Evolutionary conservation across 2,888 invertebrate species (phyloP).

Genomic region (Ormyrus pomaceus): DNA sequence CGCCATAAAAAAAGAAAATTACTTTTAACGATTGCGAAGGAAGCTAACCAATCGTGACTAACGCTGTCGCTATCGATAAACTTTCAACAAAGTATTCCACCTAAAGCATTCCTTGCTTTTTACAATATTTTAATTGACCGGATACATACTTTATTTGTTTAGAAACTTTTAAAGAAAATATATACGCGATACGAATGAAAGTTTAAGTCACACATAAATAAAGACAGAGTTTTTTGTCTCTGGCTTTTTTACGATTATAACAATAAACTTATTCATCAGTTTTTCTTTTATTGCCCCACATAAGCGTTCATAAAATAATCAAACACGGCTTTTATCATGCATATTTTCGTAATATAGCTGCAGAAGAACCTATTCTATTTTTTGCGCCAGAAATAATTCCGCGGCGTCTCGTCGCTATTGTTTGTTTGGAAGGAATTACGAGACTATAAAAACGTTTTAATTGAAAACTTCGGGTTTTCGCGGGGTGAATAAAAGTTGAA

Average conservation of each 20-base stretch:
- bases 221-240: no score
- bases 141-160: no score
- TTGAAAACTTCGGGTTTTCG: conserved; percentile 26
- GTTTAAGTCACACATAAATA: no score
- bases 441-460: conserved; percentile 29
- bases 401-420: conserved; percentile 12
- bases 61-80: not conserved
- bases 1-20: conserved; percentile 50
- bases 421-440: conserved; percentile 27
- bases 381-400: conserved; percentile 8
- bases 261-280: no score
- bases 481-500: not conserved
- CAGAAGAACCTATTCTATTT: conserved; percentile 9
- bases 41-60: conserved; percentile 15
- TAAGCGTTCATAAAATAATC: conserved; percentile 5
- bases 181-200: no score
- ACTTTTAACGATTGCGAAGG: conserved; percentile 45
- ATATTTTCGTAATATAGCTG: conserved; percentile 19
- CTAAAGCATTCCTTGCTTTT: no score
- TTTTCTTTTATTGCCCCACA: not conserved
- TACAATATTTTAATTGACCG: no score
- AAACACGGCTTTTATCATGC: conserved; percentile 4
- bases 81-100: no score
- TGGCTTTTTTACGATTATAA: no score
- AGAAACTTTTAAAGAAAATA: no score